Conservation (phyloP, 2,797 vertebrate species). For the Sebastes matsubarae region DNA sequence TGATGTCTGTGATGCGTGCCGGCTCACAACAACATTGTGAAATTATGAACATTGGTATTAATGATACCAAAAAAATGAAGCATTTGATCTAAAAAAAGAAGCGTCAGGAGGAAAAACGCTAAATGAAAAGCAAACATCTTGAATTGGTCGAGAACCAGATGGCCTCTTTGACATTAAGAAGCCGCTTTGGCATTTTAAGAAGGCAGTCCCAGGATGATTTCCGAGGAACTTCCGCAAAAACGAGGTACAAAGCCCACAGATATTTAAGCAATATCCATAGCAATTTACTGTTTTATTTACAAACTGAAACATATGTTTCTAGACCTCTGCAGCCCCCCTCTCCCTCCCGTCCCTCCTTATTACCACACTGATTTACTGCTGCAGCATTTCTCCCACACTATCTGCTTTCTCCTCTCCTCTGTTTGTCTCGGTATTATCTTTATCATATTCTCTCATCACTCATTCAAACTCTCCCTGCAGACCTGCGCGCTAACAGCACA, state of each 20-base stretch:
- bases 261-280: constrained; percentile 83
- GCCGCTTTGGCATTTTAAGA: constrained; percentile 79
- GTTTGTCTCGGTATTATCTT: constrained; percentile 17
- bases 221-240: constrained; percentile 82
- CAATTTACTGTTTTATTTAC: constrained; percentile 86
- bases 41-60: constrained; percentile 49
- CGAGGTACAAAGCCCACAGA: constrained; percentile 81
- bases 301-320: constrained; percentile 83
- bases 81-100: constrained; percentile 72
- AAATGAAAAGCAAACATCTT: constrained; percentile 81
- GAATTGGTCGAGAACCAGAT: constrained; percentile 83
- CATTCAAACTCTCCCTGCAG: constrained; percentile 25
- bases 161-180: constrained; percentile 82
- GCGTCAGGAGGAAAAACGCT: constrained; percentile 30
- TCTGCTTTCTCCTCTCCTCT: constrained; percentile 23
- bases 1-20: constrained; percentile 1
- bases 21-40: constrained; percentile 12
- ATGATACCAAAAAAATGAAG: constrained; percentile 55
- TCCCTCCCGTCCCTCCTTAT: constrained; percentile 35
- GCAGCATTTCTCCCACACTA: constrained; percentile 53
- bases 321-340: constrained; percentile 56
- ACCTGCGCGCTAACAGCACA: constrained; percentile 23
- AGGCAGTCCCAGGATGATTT: constrained; percentile 80
- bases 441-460: constrained; percentile 39
- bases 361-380: constrained; percentile 64